phyloP scores from a whole-genome alignment of 2,888 invertebrate species.

The Eledone cirrhosa region DNA sequence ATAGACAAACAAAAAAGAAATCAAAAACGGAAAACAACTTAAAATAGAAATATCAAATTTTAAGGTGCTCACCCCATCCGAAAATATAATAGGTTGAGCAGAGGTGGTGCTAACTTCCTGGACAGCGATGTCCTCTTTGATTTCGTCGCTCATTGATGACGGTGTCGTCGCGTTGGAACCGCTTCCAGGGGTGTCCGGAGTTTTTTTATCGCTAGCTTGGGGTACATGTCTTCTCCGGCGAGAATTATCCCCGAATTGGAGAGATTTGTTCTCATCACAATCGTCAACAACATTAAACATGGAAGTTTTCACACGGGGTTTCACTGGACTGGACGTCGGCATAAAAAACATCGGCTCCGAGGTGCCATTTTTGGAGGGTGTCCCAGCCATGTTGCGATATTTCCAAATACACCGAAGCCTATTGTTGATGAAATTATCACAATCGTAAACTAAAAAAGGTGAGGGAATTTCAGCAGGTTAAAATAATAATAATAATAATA shows the following conservation, averaged over 20 bases:
- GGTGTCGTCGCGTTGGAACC: not conserved
- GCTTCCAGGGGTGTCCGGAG: not conserved
- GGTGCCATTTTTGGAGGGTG: conserved; percentile 22
- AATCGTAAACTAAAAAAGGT: not conserved
- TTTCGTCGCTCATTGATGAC: conserved; percentile 4
- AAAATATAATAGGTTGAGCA: conserved; percentile 8
- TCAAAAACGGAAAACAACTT: too few species aligned
- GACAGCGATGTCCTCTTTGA: not conserved
- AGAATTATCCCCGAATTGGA: conserved; percentile 22
- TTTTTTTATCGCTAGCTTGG: not conserved
- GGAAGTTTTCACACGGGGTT: conserved; percentile 22
- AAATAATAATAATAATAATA: too few species aligned
- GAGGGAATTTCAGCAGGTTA: not conserved
- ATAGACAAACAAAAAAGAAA: too few species aligned
- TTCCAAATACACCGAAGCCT: not conserved
- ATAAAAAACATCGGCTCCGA: conserved; percentile 9
- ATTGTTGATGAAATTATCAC: not conserved
- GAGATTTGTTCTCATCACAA: conserved; percentile 16
- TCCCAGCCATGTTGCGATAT: conserved; percentile 6
- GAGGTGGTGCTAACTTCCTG: conserved; percentile 11
- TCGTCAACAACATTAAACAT: conserved; percentile 26
- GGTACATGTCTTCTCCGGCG: conserved; percentile 18
- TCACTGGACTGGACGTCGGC: conserved; percentile 10
- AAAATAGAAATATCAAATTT: too few species aligned
- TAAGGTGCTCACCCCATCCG: conserved; percentile 26